phyloP scores from a whole-genome alignment of 2,888 invertebrate genomes.

The Hemicrepidius hirtus region DNA sequence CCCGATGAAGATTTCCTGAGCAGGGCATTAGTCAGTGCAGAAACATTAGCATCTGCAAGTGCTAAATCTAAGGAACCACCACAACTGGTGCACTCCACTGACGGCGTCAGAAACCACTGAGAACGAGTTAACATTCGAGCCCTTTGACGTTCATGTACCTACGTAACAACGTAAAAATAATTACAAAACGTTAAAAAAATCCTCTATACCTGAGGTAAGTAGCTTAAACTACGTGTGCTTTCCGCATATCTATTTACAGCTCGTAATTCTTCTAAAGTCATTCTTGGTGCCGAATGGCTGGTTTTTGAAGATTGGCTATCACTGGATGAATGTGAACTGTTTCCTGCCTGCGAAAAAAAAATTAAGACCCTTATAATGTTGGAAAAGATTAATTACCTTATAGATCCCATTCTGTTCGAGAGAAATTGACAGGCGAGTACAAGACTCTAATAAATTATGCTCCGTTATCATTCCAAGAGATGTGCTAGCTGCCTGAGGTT shows the following conservation, averaged over 20 bases:
- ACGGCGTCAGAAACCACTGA: constrained; percentile 95
- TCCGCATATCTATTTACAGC: constrained; percentile 93
- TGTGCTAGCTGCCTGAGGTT: constrained; percentile 76
- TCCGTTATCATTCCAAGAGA: constrained; percentile 90
- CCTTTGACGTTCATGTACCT: constrained; percentile 97
- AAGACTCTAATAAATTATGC: constrained; percentile 89
- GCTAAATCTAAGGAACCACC: constrained; percentile 72
- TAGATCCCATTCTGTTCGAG: constrained; percentile 88
- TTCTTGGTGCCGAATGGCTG: constrained; percentile 78
- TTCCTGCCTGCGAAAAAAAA: constrained; percentile 47
- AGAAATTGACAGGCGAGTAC: constrained; percentile 90
- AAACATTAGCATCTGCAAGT: constrained; percentile 69
- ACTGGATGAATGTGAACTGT: constrained; percentile 76
- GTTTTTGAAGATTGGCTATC: constrained; percentile 82
- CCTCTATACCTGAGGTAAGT: constrained; percentile 84
- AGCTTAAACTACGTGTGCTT: constrained; percentile 93
- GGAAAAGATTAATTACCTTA: constrained; percentile 76
- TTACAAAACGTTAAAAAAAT: constrained; percentile 71
- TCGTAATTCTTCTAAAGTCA: constrained; percentile 88
- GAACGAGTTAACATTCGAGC: constrained; percentile 97
- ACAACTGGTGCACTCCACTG: constrained; percentile 72
- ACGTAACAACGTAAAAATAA: background rate
- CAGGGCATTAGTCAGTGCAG: constrained; percentile 68
- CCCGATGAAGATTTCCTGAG: constrained; percentile 75
- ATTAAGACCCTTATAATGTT: no score